Percentiles rank a stretch among this genome's conserved stretches.
Conservation (phyloP, 2,113 vertebrate species). For the Tragelaphus scriptus region DNA sequence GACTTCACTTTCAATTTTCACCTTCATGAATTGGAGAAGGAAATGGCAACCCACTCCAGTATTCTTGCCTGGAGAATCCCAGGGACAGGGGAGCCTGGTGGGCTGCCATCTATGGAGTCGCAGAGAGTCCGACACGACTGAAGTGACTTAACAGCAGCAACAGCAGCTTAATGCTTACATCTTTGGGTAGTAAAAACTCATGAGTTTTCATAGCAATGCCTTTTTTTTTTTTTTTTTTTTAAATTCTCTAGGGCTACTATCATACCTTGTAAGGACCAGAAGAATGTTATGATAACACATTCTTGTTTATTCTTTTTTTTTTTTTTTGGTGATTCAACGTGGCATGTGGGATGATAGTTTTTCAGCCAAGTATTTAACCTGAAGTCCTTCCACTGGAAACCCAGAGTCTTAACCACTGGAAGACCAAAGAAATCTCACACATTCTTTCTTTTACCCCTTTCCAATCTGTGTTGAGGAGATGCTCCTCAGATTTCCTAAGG, state of each 20-base stretch:
- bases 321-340: neutral
- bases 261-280: neutral
- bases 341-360: neutral
- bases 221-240: neutral
- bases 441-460: neutral
- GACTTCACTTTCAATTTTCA: neutral
- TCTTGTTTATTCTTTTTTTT: neutral
- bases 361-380: neutral
- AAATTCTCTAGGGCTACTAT: neutral
- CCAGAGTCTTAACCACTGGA: neutral
- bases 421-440: neutral
- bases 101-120: fast-evolving
- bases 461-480: neutral
- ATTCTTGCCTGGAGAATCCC: neutral
- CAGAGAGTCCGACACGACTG: neutral
- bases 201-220: neutral
- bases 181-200: neutral
- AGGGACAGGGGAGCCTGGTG: neutral
- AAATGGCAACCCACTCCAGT: neutral
- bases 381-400: neutral
- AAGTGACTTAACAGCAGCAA: neutral
- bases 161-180: neutral
- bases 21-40: neutral
- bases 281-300: neutral
- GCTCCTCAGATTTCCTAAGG: neutral